Evolutionary conservation across 2,113 vertebrate genomes (phyloP).

Genomic region (Hipposideros armiger): DNA sequence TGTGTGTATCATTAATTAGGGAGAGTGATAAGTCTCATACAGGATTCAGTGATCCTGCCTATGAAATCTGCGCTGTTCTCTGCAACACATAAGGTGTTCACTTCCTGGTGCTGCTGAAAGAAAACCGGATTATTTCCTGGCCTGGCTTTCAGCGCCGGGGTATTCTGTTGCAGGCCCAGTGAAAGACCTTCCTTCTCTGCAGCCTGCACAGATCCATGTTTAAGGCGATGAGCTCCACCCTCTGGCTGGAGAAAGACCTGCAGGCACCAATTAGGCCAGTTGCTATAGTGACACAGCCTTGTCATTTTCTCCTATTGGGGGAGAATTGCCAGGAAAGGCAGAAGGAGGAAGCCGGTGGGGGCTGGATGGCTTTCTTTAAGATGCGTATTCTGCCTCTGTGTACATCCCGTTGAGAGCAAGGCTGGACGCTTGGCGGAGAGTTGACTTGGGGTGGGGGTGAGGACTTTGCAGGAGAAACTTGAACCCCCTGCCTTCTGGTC

Average conservation of each 20-base stretch:
- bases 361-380: not conserved
- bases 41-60: not conserved
- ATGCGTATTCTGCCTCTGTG: accelerated
- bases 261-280: constrained; percentile 70
- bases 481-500: not conserved
- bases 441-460: accelerated
- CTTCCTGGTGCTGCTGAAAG: not conserved
- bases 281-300: constrained; percentile 79
- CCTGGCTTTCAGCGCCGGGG: constrained; percentile 46
- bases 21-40: not conserved
- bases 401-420: accelerated
- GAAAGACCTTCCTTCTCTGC: not conserved
- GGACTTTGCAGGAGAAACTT: accelerated
- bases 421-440: accelerated
- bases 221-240: constrained; percentile 71
- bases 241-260: constrained; percentile 74
- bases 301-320: constrained; percentile 65
- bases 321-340: constrained; percentile 8
- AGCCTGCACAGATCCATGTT: accelerated
- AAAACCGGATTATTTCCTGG: constrained; percentile 5
- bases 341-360: not conserved
- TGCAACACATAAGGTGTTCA: not conserved
- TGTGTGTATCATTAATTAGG: not conserved
- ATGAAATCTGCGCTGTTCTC: not conserved
- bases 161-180: not conserved